Evolutionary conservation across 2,797 vertebrate genomes (phyloP).

Genomic region (Notolabrus celidotus): DNA sequence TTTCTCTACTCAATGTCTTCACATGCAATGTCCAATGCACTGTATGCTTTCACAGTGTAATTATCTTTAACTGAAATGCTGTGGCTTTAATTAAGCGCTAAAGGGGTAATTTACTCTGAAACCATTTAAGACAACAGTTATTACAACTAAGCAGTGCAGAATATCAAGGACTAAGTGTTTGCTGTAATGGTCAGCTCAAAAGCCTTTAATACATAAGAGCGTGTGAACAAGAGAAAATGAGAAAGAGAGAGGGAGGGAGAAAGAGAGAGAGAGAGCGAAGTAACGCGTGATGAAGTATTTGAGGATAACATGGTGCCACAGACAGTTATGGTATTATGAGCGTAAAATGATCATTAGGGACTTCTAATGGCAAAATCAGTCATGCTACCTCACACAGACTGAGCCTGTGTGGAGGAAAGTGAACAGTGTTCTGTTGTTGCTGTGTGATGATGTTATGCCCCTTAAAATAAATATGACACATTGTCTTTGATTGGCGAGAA

Average conservation of each 20-base stretch:
- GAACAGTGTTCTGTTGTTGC: conserved; percentile 47
- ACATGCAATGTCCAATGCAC: no score
- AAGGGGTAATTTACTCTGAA: conserved; percentile 30
- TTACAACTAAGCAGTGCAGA: conserved; percentile 30
- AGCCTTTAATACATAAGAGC: conserved; percentile 4
- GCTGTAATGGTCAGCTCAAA: conserved; percentile 46
- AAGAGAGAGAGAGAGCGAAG: background rate
- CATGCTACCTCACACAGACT: conserved; percentile 69
- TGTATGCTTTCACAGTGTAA: background rate
- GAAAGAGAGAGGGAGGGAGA: background rate
- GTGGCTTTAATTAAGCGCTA: conserved; percentile 8
- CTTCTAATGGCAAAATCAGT: conserved; percentile 74
- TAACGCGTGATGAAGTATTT: conserved; percentile 52
- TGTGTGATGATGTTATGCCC: conserved; percentile 41
- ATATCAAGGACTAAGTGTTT: conserved; percentile 35
- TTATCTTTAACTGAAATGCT: conserved; percentile 13
- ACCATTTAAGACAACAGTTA: conserved; percentile 39
- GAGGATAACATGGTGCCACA: conserved; percentile 54
- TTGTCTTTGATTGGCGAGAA: conserved; percentile 19
- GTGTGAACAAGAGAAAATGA: background rate
- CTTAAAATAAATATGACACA: conserved; percentile 35
- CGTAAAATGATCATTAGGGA: conserved; percentile 74
- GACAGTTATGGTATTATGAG: conserved; percentile 63
- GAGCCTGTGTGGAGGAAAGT: conserved; percentile 40
- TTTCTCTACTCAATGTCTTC: no score